Evolutionary conservation across 1,140 invertebrate genomes (phyloP), one percentile per base, ranked within the genome.

Genomic region (Drosophila melanogaster): DNA sequence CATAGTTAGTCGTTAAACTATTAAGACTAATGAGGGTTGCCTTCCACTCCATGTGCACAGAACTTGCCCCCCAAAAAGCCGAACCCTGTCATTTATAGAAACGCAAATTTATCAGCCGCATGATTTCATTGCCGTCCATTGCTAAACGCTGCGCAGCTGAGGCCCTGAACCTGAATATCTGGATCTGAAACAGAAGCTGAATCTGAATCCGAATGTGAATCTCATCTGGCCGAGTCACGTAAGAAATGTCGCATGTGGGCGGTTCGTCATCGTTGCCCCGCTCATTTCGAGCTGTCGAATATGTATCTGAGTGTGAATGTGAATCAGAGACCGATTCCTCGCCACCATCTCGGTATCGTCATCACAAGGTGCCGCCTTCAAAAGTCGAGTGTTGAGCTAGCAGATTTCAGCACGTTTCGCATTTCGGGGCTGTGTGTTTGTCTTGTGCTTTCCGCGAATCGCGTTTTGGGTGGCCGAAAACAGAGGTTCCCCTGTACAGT

Each of bases 11-110:
- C 79, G 71, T 80, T 84, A 77, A 74, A 77, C 84, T 80, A 89
- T 89, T 89, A 89, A 89, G 77, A 89, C 84, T 90, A 89, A 89
- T 89, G 84, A 89, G 84, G 83, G 83, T 86, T 60, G 49, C n/a
- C 19, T 2, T 2, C 17, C 10, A 19, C 41, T 44, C 41, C 3
- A 44, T 44, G 17, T 19, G 17, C 17, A 17, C 17, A 14, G 12
- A 12, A 22, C 47, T 12, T 26, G n/a, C 22, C 4, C 24, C 12
- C 33, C 35, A 10, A 35, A 30, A 60, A 61, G 35, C 11, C 19
- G 6, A 37, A 41, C 53, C 41, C 46, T 46, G 57, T 50, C 33
- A 54, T 50, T 72, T 72, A 53, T 65, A 51, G 53, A 66, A 64
- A 73, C 72, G 70, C 66, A 83, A 87, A 87, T 87, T 79, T 79